Conservation (phyloP, 2,113 vertebrate species). For the Epinephelus fuscoguttatus region DNA sequence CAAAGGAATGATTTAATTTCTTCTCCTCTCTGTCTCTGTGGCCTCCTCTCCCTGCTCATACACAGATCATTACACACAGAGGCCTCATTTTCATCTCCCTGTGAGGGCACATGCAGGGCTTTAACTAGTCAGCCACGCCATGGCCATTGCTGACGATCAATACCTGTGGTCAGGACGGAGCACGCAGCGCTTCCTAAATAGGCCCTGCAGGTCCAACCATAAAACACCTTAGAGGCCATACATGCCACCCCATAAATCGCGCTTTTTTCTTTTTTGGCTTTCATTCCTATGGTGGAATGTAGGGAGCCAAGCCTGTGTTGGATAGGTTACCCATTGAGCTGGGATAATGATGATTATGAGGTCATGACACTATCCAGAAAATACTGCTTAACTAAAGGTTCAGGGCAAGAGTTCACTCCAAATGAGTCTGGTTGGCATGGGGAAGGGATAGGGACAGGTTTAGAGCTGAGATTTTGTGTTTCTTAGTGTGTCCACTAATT, state of each 20-base stretch:
- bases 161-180: constrained; percentile 81
- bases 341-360: constrained; percentile 48
- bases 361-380: constrained; percentile 51
- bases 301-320: constrained; percentile 18
- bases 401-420: constrained; percentile 16
- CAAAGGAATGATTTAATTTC: constrained; percentile 83
- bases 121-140: constrained; percentile 81
- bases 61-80: constrained; percentile 87
- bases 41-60: constrained; percentile 79
- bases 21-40: constrained; percentile 75
- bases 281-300: constrained; percentile 45
- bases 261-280: constrained; percentile 34
- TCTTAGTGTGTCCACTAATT: background rate
- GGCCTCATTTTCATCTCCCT: constrained; percentile 84
- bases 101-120: constrained; percentile 76
- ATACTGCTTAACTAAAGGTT: constrained; percentile 28
- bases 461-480: constrained; percentile 1
- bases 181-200: constrained; percentile 79
- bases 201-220: constrained; percentile 81
- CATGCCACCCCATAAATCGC: constrained; percentile 77
- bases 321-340: constrained; percentile 37
- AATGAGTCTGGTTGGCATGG: constrained; percentile 7
- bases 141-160: constrained; percentile 78
- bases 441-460: background rate
- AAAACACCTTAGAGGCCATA: constrained; percentile 82